These are phyloP conservation scores for Rotaria sp. DNA, from an alignment of 2,888 invertebrate genomes.

Conservation along the genomic window DNA sequence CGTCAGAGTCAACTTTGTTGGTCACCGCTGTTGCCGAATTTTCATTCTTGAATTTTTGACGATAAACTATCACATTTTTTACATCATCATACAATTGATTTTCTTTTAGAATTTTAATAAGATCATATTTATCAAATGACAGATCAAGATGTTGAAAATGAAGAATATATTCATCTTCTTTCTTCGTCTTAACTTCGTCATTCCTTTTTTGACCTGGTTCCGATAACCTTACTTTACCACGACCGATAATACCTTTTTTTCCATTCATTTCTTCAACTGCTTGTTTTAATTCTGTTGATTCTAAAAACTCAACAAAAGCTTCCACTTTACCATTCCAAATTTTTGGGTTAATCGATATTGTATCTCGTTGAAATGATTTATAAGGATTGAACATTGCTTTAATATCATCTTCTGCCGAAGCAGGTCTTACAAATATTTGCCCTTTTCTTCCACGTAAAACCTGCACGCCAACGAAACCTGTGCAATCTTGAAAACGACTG, in stretches of 20 bases:
- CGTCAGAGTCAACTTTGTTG: not conserved
- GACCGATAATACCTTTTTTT: not conserved
- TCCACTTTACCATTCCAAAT: not conserved
- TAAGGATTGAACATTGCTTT: not conserved
- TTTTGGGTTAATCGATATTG: not conserved
- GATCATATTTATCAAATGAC: not conserved
- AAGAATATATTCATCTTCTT: not conserved
- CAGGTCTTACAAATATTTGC: not conserved
- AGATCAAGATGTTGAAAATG: not conserved
- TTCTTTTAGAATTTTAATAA: not conserved
- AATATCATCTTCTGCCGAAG: not conserved
- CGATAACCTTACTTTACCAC: not conserved
- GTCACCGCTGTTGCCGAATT: not conserved
- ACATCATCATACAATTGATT: not conserved
- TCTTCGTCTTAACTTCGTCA: too few relatives aligned
- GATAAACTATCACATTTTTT: not conserved
- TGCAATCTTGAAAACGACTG: not conserved
- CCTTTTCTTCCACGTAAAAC: not conserved
- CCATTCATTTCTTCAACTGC: not conserved
- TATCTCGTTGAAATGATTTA: not conserved
- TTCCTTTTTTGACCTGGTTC: not conserved
- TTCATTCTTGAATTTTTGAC: not conserved
- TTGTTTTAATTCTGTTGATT: not conserved
- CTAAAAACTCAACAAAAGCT: not conserved
- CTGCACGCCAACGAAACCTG: not conserved